These are phyloP conservation scores for Avahi laniger DNA, from an alignment of 2,797 vertebrate genomes.

Conservation along the genomic window DNA sequence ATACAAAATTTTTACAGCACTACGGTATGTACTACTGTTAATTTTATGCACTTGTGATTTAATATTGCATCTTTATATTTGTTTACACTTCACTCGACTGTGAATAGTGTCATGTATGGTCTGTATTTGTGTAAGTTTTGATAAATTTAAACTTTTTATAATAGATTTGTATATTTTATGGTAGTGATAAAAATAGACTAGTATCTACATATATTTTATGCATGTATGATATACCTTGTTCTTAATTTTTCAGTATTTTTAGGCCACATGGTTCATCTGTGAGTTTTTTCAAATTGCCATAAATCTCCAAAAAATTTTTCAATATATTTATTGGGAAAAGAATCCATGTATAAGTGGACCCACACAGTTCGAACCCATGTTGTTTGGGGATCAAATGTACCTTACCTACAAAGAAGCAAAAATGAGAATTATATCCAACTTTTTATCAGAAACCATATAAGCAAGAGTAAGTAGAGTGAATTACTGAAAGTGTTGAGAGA, in stretches of 20 bases:
- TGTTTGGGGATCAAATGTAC: not conserved
- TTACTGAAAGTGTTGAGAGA: not conserved
- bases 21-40: not conserved
- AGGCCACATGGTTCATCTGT: not conserved
- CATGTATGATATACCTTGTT: not conserved
- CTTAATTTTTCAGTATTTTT: not conserved
- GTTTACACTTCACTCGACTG: not conserved
- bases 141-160: not conserved
- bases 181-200: not conserved
- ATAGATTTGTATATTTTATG: not conserved
- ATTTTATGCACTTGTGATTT: not conserved
- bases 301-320: not conserved
- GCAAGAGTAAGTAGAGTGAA: not conserved
- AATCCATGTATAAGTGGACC: not conserved
- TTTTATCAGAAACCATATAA: not conserved
- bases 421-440: not conserved
- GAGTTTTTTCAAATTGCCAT: not conserved
- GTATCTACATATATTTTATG: not conserved
- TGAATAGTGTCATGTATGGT: not conserved
- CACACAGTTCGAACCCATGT: not conserved
- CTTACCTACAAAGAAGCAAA: not conserved
- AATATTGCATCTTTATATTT: not conserved
- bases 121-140: not conserved
- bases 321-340: not conserved
- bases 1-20: not conserved